Evolutionary conservation across 2,888 invertebrate species (phyloP).

Genomic region (Congeria kusceri): DNA sequence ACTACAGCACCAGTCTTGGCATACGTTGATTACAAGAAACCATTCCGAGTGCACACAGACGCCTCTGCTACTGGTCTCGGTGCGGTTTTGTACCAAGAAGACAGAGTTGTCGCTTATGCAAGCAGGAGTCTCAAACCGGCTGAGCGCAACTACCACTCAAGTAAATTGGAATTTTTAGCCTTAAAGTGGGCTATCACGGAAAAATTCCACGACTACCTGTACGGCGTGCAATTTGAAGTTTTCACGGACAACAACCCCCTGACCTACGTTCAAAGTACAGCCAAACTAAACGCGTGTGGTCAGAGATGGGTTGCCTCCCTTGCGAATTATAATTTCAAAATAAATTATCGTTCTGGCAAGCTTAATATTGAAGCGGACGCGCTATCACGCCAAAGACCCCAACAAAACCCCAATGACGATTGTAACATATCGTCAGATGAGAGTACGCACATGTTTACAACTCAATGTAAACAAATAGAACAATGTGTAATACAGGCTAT

Average conservation of each 20-base stretch:
- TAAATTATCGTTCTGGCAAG: conserved; percentile 1
- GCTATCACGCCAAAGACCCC: too few species aligned
- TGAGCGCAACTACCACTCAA: background rate
- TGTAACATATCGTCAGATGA: too few species aligned
- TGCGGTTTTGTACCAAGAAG: conserved; percentile 16
- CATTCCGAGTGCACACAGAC: conserved; percentile 1
- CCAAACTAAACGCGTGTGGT: conserved; percentile 5
- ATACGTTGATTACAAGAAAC: background rate
- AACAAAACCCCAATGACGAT: too few species aligned
- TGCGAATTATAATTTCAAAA: background rate
- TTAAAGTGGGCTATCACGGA: background rate
- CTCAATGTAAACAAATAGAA: too few species aligned
- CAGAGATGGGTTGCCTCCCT: background rate
- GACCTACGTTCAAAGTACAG: conserved; percentile 6
- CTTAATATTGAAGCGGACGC: conserved; percentile 1
- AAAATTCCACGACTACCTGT: background rate
- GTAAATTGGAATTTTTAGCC: background rate
- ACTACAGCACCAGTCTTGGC: conserved; percentile 7
- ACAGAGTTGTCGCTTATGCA: conserved; percentile 11
- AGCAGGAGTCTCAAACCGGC: conserved; percentile 3
- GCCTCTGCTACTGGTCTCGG: conserved; percentile 9
- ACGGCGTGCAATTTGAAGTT: conserved; percentile 1
- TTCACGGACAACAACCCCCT: conserved; percentile 8
- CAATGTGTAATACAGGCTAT: too few species aligned
- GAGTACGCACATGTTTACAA: too few species aligned